Percentiles rank a stretch among this genome's conserved stretches.
Evolutionary conservation across 1,140 invertebrate species (phyloP).

Genomic region (Apis florea): DNA sequence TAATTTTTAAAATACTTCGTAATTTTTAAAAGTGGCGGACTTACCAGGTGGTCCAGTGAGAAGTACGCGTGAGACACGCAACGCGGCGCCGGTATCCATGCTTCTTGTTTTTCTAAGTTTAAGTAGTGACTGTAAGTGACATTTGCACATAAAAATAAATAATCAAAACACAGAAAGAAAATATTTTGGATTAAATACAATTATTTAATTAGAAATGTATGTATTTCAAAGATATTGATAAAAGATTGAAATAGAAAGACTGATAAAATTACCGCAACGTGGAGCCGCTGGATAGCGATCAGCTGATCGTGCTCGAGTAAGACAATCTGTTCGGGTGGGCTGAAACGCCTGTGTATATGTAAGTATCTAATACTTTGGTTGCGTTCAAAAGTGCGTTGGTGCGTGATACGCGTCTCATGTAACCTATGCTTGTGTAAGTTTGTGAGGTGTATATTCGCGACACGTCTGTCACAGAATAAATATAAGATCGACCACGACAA

Average conservation of each 20-base stretch:
- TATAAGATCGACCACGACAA: slow-evolving; percentile 40
- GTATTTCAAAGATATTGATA: too few species aligned
- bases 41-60: slow-evolving; percentile 66
- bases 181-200: not conserved
- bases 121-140: slow-evolving; percentile 2
- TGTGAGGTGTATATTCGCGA: slow-evolving; percentile 22
- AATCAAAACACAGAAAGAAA: not conserved
- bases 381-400: slow-evolving; percentile 24
- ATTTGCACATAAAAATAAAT: slow-evolving; percentile 4
- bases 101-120: slow-evolving; percentile 36
- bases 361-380: slow-evolving; percentile 8
- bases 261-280: slow-evolving; percentile 8
- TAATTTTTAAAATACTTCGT: not conserved
- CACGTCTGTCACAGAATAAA: slow-evolving; percentile 49
- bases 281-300: slow-evolving; percentile 40
- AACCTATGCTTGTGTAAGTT: slow-evolving; percentile 15
- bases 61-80: slow-evolving; percentile 55
- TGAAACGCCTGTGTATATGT: slow-evolving; percentile 27
- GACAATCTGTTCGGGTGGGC: slow-evolving; percentile 37
- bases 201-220: not conserved
- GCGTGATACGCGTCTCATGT: slow-evolving; percentile 38
- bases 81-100: slow-evolving; percentile 49
- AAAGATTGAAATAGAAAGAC: not conserved
- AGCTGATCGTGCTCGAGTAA: slow-evolving; percentile 56
- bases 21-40: slow-evolving; percentile 30